Evolutionary conservation across 2,888 invertebrate genomes (phyloP).

Genomic region (Ceriagrion tenellum): DNA sequence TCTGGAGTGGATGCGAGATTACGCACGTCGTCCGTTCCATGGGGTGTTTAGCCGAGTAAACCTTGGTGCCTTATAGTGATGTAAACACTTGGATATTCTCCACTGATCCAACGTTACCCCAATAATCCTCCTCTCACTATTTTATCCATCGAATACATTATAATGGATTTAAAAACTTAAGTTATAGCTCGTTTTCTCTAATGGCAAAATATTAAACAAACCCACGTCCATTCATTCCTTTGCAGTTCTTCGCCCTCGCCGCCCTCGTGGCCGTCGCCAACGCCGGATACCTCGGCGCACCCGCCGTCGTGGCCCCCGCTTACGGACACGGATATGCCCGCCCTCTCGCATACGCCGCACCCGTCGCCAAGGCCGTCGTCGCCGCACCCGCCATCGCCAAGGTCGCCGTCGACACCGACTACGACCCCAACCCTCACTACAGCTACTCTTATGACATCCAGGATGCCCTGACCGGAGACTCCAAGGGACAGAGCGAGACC

Average conservation of each 20-base stretch:
- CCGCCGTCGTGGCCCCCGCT: neutral
- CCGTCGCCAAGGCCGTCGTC: conserved; percentile 71
- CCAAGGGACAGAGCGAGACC: conserved; percentile 80
- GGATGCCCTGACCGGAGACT: conserved; percentile 80
- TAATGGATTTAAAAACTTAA: too few species aligned
- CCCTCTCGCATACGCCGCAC: conserved; percentile 69
- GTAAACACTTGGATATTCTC: too few species aligned
- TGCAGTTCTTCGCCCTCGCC: conserved; percentile 53
- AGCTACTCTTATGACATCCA: conserved; percentile 81
- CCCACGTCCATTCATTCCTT: neutral
- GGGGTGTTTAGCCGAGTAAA: too few species aligned
- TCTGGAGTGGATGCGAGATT: too few species aligned
- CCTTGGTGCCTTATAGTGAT: too few species aligned
- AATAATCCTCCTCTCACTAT: too few species aligned
- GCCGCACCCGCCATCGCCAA: conserved; percentile 71
- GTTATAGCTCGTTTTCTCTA: neutral
- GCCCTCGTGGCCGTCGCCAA: conserved; percentile 70
- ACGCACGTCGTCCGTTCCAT: too few species aligned
- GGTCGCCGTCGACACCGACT: conserved; percentile 73
- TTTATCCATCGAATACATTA: too few species aligned
- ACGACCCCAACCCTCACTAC: conserved; percentile 81
- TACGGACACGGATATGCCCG: neutral
- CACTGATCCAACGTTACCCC: too few species aligned
- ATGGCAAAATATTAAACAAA: neutral
- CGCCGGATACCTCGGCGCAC: conserved; percentile 69